Conservation (phyloP, 2,888 invertebrate genomes). For the Dorcus parallelipipedus region DNA sequence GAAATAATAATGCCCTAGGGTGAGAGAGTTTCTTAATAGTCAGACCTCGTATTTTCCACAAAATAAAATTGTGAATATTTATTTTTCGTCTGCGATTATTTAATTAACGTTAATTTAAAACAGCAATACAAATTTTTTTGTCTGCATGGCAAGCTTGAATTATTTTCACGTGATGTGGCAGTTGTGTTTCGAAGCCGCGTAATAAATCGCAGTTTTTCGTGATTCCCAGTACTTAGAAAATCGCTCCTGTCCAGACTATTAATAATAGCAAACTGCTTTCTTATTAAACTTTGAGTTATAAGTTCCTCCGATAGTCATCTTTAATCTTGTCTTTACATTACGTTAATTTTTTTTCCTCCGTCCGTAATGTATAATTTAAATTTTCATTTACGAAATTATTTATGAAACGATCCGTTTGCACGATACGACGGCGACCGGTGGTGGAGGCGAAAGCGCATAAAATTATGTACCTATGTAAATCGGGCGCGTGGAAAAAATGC, state of each 20-base stretch:
- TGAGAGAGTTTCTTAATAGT: too few relatives aligned
- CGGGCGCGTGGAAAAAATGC: conserved; percentile 7
- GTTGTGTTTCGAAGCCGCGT: conserved; percentile 16
- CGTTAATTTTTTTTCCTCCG: conserved; percentile 37
- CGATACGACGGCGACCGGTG: conserved; percentile 28
- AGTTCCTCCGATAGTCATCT: conserved; percentile 47
- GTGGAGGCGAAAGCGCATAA: conserved; percentile 10
- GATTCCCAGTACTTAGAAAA: conserved; percentile 41
- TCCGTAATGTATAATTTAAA: conserved; percentile 42
- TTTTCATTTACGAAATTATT: conserved; percentile 46
- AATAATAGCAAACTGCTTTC: conserved; percentile 47
- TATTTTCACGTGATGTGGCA: neutral
- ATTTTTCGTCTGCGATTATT: too few relatives aligned
- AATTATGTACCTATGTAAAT: conserved; percentile 3
- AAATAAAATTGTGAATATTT: too few relatives aligned
- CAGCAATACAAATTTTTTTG: too few relatives aligned
- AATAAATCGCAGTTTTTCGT: conserved; percentile 43
- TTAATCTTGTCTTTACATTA: conserved; percentile 48
- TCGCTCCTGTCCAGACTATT: conserved; percentile 40
- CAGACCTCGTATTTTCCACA: too few relatives aligned
- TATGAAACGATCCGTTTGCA: conserved; percentile 41
- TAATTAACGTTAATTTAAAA: too few relatives aligned
- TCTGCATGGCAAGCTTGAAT: too few relatives aligned
- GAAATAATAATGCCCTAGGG: too few relatives aligned
- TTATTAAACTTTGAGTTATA: conserved; percentile 50